These are phyloP conservation scores for Leptobrachium leishanense DNA, from an alignment of 2,113 vertebrate species.

Conservation along the genomic window DNA sequence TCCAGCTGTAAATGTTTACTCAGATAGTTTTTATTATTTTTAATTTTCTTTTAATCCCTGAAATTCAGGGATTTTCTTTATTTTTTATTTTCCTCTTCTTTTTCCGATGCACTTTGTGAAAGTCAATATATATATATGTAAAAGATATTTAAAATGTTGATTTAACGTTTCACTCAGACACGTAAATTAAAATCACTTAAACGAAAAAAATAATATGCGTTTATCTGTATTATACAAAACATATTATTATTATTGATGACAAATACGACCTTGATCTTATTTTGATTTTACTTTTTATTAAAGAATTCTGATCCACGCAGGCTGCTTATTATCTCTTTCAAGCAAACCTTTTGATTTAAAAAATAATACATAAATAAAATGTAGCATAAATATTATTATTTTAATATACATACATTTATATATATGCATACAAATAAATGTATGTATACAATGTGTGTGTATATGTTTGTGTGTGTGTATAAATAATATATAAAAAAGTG, in stretches of 20 bases:
- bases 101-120: conserved; percentile 99
- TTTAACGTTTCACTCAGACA: conserved; percentile 91
- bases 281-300: conserved; percentile 99
- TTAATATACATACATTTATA: too few species aligned
- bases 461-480: too few species aligned
- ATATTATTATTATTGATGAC: too few species aligned
- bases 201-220: conserved; percentile 98
- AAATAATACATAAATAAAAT: neutral
- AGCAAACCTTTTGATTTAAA: neutral
- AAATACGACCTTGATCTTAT: conserved; percentile 85
- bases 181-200: conserved; percentile 82
- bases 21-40: conserved; percentile 64
- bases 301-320: conserved; percentile 82
- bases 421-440: too few species aligned
- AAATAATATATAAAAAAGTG: too few species aligned
- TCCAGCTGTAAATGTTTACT: conserved; percentile 88
- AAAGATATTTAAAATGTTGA: conserved; percentile 95
- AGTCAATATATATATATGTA: conserved; percentile 93
- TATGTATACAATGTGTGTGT: too few species aligned
- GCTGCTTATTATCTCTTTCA: conserved; percentile 49
- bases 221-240: conserved; percentile 89
- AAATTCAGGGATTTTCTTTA: conserved; percentile 86
- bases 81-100: conserved; percentile 66
- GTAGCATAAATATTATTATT: too few species aligned
- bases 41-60: conserved; percentile 87